Evolutionary conservation across 2,113 vertebrate genomes (phyloP).

Genomic region (Lamprotornis superbus): DNA sequence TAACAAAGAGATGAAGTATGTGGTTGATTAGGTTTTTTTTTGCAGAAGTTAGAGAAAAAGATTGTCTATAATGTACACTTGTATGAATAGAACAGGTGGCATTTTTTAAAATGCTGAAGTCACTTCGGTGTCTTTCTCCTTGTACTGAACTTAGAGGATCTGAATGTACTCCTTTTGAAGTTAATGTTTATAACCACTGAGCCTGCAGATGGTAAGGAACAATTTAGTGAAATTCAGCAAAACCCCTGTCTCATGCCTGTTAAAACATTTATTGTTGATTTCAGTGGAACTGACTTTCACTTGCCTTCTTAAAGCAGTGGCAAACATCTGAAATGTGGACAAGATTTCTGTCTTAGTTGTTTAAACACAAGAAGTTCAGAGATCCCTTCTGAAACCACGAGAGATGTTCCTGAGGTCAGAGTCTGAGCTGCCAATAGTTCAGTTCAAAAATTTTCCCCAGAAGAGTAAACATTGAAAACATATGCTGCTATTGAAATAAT

Average conservation of each 20-base stretch:
- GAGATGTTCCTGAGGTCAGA: not conserved
- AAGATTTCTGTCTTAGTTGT: not conserved
- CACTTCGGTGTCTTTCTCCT: not conserved
- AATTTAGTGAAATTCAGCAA: not conserved
- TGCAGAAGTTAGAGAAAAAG: not conserved
- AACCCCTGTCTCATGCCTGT: not conserved
- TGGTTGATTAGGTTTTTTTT: not conserved
- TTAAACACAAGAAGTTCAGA: not conserved
- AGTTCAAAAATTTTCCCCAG: not conserved
- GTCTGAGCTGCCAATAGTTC: not conserved
- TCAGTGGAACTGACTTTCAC: not conserved
- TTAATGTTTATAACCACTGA: not conserved
- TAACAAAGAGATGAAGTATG: not conserved
- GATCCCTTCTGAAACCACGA: not conserved
- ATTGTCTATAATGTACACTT: not conserved
- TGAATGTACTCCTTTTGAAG: not conserved
- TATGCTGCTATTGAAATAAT: not conserved
- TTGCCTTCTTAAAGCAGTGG: not conserved
- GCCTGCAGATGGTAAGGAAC: not conserved
- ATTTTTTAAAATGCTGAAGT: not conserved
- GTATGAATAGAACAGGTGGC: not conserved
- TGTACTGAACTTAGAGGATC: not conserved
- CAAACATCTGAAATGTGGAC: not conserved
- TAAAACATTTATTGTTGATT: not conserved
- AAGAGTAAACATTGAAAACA: not conserved